Conservation (phyloP, 1,140 invertebrate genomes). For the Conus ventricosus region DNA sequence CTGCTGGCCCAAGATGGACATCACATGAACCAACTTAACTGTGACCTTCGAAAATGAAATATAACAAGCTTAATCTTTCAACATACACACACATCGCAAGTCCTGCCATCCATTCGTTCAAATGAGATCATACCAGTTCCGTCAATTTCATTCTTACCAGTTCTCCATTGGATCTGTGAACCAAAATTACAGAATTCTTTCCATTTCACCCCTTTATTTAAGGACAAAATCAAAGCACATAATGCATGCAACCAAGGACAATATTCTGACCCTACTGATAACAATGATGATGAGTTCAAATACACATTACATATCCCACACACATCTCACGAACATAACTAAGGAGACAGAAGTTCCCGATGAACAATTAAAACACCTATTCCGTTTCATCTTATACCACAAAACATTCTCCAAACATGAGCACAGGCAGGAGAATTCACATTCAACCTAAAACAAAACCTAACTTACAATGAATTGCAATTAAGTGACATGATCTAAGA, state of each 20-base stretch:
- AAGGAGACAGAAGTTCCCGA: not conserved
- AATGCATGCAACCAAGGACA: constrained; percentile 24
- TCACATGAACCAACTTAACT: too few relatives aligned
- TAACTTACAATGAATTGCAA: constrained; percentile 30
- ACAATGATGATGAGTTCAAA: not conserved
- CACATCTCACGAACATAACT: not conserved
- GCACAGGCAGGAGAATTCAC: not conserved
- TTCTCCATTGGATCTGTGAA: too few relatives aligned
- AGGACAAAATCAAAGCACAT: constrained; percentile 11
- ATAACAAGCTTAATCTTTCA: too few relatives aligned
- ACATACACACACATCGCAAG: too few relatives aligned
- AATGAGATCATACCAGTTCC: too few relatives aligned
- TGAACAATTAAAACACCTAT: not conserved
- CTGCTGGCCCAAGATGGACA: too few relatives aligned
- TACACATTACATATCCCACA: not conserved
- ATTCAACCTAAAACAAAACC: constrained; percentile 16
- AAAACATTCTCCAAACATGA: not conserved
- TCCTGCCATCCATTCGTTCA: too few relatives aligned
- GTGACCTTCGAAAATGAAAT: too few relatives aligned
- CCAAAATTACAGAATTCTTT: not conserved
- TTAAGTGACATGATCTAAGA: constrained; percentile 21
- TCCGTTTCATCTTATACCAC: not conserved
- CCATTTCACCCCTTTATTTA: constrained; percentile 4
- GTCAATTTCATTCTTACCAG: too few relatives aligned
- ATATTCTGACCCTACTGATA: not conserved